Base-by-base conservation (phyloP, 2,888 invertebrate genomes). In the Melitaea athalia region DNA sequence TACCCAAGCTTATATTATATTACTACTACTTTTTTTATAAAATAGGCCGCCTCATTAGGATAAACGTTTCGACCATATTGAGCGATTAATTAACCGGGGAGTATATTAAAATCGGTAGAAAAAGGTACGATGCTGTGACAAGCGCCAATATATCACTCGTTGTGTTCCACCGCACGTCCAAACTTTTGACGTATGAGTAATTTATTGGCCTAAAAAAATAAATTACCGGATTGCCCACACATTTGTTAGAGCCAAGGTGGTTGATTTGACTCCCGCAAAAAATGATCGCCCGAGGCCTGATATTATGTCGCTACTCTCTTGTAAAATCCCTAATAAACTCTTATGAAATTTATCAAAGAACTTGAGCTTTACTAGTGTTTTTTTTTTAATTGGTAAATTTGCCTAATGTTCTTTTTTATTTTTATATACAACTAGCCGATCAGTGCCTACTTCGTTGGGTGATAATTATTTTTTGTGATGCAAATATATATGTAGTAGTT, bases 131-230 rank as follows among this genome's bases (percentile, higher is more conserved):
- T 84, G 82, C 80, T 91, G 86, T 91, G 91, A 92, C 92, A 89
- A 83, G 89, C 73, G 75, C 86, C 89, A 84, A 92, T 92, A 92
- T 89, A 91, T 92, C 92, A 92, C 90, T 84, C 78, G 79, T 81
- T 78, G 81, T 80, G 81, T 67, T 73, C 82, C 79, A 82, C 80
- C 77, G 79, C 81, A 82, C 82, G 86, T 86, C 86, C 86, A 78
- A 87, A 87, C 84, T 91, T 92, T 91, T 92, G 92, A 92, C 92
- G 82, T 86, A 84, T 91, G 92, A 92, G 92, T 92, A 87, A 92
- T 92, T 91, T 92, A 92, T 92, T 90, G 89, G 87, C 81, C 72
- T 85, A 86, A 91, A 92, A 91, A 92, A 92, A 91, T 85, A 91
- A 91, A 92, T 92, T 91, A 91, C 89, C 76, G 86, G 87, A 88